These are phyloP conservation scores for Acrobeloides nanus DNA, from an alignment of 2,888 invertebrate genomes.

Conservation along the genomic window DNA sequence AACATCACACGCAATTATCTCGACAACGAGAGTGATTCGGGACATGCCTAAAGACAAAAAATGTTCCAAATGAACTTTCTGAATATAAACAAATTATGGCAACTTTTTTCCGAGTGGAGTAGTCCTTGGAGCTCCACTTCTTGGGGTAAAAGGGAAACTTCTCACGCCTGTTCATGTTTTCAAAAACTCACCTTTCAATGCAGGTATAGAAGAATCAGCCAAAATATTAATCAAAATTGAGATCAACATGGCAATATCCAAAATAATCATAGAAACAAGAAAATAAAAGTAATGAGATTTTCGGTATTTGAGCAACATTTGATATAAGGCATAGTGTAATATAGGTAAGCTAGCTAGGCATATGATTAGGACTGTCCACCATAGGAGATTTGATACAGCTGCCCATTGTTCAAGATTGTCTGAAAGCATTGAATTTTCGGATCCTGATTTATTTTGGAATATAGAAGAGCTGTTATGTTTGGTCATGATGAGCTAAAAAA, in stretches of 20 bases:
- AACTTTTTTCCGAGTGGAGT: too few relatives aligned
- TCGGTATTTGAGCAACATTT: constrained; percentile 20
- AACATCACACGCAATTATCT: too few relatives aligned
- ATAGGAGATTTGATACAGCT: constrained; percentile 7
- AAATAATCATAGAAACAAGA: constrained; percentile 31
- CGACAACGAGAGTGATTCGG: not conserved
- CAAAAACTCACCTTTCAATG: constrained; percentile 24
- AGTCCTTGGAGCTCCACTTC: too few relatives aligned
- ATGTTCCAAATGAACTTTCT: not conserved
- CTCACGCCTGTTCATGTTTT: not conserved
- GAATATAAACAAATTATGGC: too few relatives aligned
- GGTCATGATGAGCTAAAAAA: too few relatives aligned
- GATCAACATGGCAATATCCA: constrained; percentile 31
- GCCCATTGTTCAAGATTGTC: too few relatives aligned
- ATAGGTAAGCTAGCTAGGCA: constrained; percentile 16
- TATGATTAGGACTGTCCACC: constrained; percentile 19
- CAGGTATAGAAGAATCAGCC: constrained; percentile 25
- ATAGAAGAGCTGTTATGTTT: too few relatives aligned
- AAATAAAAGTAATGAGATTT: constrained; percentile 42
- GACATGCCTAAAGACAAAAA: not conserved
- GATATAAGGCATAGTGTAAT: constrained; percentile 14
- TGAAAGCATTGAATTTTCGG: too few relatives aligned
- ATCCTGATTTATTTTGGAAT: too few relatives aligned
- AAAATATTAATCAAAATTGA: constrained; percentile 36
- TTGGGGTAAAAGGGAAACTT: not conserved